Base-by-base conservation (phyloP, 1,140 invertebrate species). In the Melitaea cinxia region DNA sequence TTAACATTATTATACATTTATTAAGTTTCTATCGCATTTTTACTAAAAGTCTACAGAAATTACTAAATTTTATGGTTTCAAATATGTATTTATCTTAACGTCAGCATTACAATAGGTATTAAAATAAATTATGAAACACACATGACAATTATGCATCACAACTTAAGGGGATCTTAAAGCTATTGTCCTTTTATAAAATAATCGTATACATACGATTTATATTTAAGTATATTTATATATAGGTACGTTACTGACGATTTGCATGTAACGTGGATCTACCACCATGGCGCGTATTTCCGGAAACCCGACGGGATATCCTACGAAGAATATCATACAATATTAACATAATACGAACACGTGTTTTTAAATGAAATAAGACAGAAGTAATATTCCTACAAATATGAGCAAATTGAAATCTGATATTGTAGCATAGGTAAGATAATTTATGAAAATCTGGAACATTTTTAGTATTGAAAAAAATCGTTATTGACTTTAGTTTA, bases 301-400 rank as follows among this genome's bases (percentile, higher is more conserved):
- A 26, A 47, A 45, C 10, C 56, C 56, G 56, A 58, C 56, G 56
- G 56, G 56, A 47, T n/a, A 23, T 58, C 56, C 39, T 21, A 58
- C 4, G 37, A 9, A 42, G 37, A 14, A 57, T 28, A 42, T 28
- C 9, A 26, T 19, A 23, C 23, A 47, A 47, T 47, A 47, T 21
- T 47, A 1, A 42, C 37, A 42, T n/a, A 45, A 45, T 23, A 47
- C 42, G 15, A 47, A 21, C 19, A 19, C 37, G 37, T 19, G 30
- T 33, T 33, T 33, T 6, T 42, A 17, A 42, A 42, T 15, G 6
- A 7, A 42, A 17, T n/a, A 7, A 42, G 15, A 4, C 6, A 42
- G 15, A 15, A 42, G 37, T 6, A 6, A 1, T 19, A 6, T 17
- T 42, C 26, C 12, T 6, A 4, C 30, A 33, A 10, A 33, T 33